Percentiles rank a stretch among this genome's conserved stretches.
Evolutionary conservation across 2,797 vertebrate species (phyloP).

Genomic region (Sebastes goodei): DNA sequence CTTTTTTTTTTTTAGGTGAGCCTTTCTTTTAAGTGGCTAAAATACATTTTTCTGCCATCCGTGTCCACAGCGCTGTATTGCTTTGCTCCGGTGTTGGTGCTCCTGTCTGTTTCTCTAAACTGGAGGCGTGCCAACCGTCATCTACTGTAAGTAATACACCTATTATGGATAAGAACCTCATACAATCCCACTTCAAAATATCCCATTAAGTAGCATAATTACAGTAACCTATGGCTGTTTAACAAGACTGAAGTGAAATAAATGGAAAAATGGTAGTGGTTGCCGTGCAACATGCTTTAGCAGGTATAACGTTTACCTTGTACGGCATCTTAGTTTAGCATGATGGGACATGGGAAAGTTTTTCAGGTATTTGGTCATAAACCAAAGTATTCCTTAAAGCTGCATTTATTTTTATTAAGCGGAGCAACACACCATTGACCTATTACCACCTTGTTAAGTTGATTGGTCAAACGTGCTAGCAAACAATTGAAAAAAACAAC

Average conservation of each 20-base stretch:
- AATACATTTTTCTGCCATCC: too few relatives aligned
- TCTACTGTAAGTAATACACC: background rate
- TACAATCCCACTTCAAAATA: too few relatives aligned
- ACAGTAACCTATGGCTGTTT: background rate
- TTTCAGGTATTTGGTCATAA: background rate
- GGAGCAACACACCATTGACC: background rate
- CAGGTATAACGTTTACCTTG: background rate
- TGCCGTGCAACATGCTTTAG: background rate
- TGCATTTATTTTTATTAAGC: background rate
- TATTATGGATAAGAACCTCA: too few relatives aligned
- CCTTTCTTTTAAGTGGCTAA: too few relatives aligned
- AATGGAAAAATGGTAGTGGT: background rate
- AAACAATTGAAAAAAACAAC: background rate
- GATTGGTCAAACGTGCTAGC: background rate
- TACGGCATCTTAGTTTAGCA: background rate
- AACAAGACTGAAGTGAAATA: background rate
- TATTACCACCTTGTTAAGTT: background rate
- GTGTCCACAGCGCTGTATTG: too few relatives aligned
- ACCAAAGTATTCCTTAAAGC: background rate
- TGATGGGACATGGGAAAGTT: background rate
- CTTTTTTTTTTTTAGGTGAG: too few relatives aligned
- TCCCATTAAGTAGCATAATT: background rate
- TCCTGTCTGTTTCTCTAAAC: too few relatives aligned
- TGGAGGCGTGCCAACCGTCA: too few relatives aligned
- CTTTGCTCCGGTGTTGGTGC: too few relatives aligned